Base-by-base conservation (phyloP, 2,113 vertebrate genomes). In the Syngnathoides biaculeatus region DNA sequence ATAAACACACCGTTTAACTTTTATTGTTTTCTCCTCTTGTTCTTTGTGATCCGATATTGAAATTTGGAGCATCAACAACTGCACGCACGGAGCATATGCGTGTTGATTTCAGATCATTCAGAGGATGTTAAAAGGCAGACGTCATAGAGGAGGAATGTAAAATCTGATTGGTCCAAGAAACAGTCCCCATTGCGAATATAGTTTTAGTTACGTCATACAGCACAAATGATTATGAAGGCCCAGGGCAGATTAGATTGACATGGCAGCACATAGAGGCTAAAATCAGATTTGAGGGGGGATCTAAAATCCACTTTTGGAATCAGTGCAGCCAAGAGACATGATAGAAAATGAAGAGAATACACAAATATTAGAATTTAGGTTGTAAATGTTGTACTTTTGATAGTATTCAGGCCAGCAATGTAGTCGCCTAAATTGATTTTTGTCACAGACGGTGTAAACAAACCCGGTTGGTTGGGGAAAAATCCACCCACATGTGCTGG, bases 1-100 rank as follows among this genome's bases (percentile, higher is more conserved):
- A 79, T 14, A 61, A 64, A 65, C 62, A 52, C 67, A 17, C 63
- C 68, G 58, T 30, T 57, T 15, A 65, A 58, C 38, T 40, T 26
- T 68, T 43, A 8, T 61, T 65, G 64, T 12, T 10, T 63, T 73
- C 55, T 8, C 48, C 68, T 74, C 1, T 66, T 70, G 30, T 63
- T 30, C 30, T 53, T 60, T 15, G 15, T 35, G 9, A 43, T 64
- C 43, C 64, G 20, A 42, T 42, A 42, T 62, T 43, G 39, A 62
- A 22, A 42, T 62, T 62, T 10, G 52, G 52, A 26, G 13, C 52
- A 20, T 13, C 52, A 55, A 55, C 26, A 22, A 26, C 52, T 13
- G 10, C 57, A 62, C 26, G 26, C 6, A 35, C 13, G 70, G 67
- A 47, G 61, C n/a, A 72, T n/a, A n/a, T n/a, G 48, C 2, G 8